A percentile compares a stretch with the other conserved stretches of the same genome.
phyloP scores from a whole-genome alignment of 2,113 vertebrate species.

The Lasiurus cinereus region DNA sequence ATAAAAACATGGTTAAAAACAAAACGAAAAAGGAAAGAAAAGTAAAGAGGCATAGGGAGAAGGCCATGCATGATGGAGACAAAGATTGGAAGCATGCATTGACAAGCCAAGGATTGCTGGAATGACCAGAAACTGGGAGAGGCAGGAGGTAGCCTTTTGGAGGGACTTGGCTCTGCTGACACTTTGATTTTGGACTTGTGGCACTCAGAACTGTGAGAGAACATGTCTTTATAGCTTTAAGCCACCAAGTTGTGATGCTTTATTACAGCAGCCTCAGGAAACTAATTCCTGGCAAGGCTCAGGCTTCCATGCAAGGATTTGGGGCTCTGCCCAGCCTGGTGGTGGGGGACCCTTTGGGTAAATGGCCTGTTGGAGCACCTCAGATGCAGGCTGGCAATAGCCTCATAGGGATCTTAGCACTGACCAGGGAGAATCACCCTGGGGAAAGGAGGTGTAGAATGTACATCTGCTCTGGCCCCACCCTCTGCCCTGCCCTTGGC shows the following conservation, averaged over 20 bases:
- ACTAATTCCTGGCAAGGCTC: not conserved
- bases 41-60: not conserved
- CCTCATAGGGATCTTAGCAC: not conserved
- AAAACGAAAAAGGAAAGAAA: too few relatives aligned
- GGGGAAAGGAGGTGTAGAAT: slow-evolving; percentile 1
- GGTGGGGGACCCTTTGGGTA: not conserved
- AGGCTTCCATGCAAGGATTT: not conserved
- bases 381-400: not conserved
- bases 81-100: not conserved
- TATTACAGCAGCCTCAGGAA: not conserved
- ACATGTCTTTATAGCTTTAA: not conserved
- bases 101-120: not conserved
- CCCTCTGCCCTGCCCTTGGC: slow-evolving; percentile 18
- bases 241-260: not conserved
- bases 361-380: not conserved
- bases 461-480: not conserved
- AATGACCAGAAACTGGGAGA: not conserved
- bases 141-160: not conserved
- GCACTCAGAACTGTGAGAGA: not conserved
- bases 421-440: not conserved
- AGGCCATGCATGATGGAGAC: not conserved
- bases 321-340: fast-evolving
- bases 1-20: too few relatives aligned
- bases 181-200: slow-evolving; percentile 16
- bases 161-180: fast-evolving